Evolutionary conservation across 2,113 vertebrate genomes (phyloP).

Genomic region (Albula glossodonta): DNA sequence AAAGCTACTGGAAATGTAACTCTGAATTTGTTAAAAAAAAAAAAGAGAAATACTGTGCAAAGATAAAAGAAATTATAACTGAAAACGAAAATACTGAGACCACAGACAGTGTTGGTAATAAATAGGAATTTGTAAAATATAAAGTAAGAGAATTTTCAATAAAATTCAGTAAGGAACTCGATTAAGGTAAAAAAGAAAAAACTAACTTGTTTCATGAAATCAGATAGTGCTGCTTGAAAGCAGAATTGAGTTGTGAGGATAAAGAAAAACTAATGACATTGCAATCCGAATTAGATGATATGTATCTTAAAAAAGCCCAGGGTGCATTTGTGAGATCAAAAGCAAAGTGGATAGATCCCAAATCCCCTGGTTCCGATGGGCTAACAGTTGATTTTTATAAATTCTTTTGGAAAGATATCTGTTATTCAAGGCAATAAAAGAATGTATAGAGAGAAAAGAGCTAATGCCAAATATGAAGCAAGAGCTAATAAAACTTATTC

Average conservation of each 20-base stretch:
- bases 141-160: background rate
- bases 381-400: too few relatives aligned
- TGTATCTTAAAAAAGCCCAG: too few relatives aligned
- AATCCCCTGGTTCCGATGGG: too few relatives aligned
- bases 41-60: background rate
- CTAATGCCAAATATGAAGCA: too few relatives aligned
- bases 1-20: background rate
- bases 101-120: background rate
- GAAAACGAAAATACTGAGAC: background rate
- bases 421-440: too few relatives aligned
- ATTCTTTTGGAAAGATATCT: too few relatives aligned
- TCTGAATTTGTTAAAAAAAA: background rate
- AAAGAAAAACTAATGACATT: background rate
- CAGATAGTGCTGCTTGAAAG: background rate
- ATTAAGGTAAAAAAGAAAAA: background rate
- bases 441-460: too few relatives aligned
- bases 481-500: too few relatives aligned
- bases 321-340: too few relatives aligned
- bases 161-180: background rate
- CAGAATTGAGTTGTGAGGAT: background rate
- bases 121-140: background rate
- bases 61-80: constrained; percentile 3
- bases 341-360: too few relatives aligned
- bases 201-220: too few relatives aligned
- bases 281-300: too few relatives aligned